phyloP scores from a whole-genome alignment of 2,797 vertebrate genomes.

The Macropus fuliginosus region DNA sequence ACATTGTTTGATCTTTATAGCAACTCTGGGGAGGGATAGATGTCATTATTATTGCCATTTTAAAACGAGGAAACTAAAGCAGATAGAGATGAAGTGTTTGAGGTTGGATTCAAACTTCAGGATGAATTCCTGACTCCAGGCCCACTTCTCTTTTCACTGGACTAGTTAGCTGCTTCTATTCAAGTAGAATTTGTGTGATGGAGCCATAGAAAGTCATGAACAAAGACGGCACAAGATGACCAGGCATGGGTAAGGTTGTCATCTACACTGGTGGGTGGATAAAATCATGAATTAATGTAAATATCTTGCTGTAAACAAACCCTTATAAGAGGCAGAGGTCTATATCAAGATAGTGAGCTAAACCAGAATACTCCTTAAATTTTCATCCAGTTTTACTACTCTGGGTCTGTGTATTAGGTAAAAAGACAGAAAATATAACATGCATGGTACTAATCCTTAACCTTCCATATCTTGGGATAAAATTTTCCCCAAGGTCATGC shows the following conservation, averaged over 20 bases:
- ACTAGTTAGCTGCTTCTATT: not conserved
- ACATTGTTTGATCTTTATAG: conserved; percentile 26
- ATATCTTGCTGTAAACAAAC: not conserved
- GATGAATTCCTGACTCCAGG: not conserved
- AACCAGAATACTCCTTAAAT: not conserved
- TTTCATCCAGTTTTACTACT: not conserved
- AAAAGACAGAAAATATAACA: not conserved
- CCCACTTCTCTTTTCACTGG: not conserved
- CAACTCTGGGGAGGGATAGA: not conserved
- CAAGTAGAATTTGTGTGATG: not conserved
- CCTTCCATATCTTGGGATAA: not conserved
- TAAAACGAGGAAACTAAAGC: conserved; percentile 33
- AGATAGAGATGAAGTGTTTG: not conserved
- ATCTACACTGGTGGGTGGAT: not conserved
- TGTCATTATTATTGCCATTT: conserved; percentile 1
- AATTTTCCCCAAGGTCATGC: not conserved
- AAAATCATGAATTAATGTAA: not conserved
- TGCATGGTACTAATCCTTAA: not conserved
- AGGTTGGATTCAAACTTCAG: not conserved
- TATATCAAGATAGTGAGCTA: not conserved
- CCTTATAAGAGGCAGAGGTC: not conserved
- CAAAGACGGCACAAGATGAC: not conserved
- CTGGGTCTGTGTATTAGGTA: not conserved
- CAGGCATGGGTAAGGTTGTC: not conserved
- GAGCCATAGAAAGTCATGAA: not conserved